Evolutionary conservation across 1,140 invertebrate species (phyloP), one percentile per base, ranked within the genome.

Genomic region (Drosophila bifasciata): DNA sequence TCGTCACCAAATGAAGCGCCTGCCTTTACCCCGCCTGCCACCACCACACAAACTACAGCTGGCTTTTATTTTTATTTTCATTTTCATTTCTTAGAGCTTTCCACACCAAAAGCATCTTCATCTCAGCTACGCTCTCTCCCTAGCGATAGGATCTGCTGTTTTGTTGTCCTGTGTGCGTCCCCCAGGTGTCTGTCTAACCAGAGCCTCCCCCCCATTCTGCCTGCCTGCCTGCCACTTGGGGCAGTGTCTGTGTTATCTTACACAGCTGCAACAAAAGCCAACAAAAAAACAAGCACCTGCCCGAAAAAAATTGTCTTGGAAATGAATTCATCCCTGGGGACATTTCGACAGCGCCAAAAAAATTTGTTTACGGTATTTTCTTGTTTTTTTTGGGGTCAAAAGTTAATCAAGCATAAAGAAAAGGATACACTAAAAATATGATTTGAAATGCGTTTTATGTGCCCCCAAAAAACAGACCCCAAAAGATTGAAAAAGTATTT

Each of bases 271-370:
- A 68, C 66, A 69, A 69, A 59, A 59, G 56, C 46, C 44, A 68
- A 8, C 13, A 11, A 36, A 36, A 32, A 36, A 23, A 17, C 39
- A 46, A 62, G 40, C 45, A 62, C 58, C 51, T 73, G 68, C 19
- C 63, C 40, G n/a, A 73, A 51, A 69, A 41, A 55, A 64, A 36
- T 46, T 52, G 70, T 53, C 69, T 72, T 62, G 50, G 36, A 76
- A 69, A 76, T 76, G 73, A 76, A 75, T 76, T 76, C 56, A 74
- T 76, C 72, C 72, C 73, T 25, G 40, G 73, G 72, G 73, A 76
- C 56, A 43, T 61, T 64, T 63, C 45, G 68, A 72, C 68, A 73
- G 69, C 43, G 58, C 49, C 57, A 73, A 55, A 56, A 44, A 62
- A 57, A 58, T 59, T 75, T 59, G 69, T 73, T 56, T 72, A 53